phyloP scores from a whole-genome alignment of 1,140 invertebrate species.

The Macrotrachela quadricornifera region DNA sequence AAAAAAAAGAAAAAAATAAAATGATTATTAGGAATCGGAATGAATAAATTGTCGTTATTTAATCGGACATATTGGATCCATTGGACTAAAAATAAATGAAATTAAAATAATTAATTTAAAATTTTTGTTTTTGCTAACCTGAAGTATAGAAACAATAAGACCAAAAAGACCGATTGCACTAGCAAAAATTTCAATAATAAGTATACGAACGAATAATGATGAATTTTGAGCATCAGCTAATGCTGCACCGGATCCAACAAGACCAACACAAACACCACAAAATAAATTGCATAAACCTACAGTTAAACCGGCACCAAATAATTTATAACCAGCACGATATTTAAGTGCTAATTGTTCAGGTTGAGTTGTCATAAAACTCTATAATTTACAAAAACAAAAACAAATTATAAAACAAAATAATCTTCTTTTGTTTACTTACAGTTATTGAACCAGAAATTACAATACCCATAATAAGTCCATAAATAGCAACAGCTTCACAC shows the following conservation, averaged over 20 bases:
- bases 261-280: constrained; percentile 80
- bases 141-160: constrained; percentile 8
- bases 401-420: not conserved
- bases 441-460: constrained; percentile 44
- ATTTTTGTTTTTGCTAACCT: not conserved
- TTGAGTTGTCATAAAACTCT: not conserved
- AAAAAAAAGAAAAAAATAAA: too few species aligned
- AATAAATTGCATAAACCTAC: constrained; percentile 81
- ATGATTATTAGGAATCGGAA: too few species aligned
- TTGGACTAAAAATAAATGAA: too few species aligned
- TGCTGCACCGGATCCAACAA: constrained; percentile 81
- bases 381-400: not conserved
- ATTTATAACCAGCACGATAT: constrained; percentile 46
- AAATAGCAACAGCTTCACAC: constrained; percentile 94
- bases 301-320: constrained; percentile 81
- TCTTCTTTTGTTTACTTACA: not conserved
- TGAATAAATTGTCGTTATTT: too few species aligned
- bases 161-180: constrained; percentile 81
- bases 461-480: constrained; percentile 91
- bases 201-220: constrained; percentile 79
- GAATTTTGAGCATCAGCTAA: constrained; percentile 82
- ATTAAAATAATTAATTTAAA: too few species aligned
- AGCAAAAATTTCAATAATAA: constrained; percentile 93
- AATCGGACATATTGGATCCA: too few species aligned
- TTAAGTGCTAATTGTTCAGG: not conserved